Evolutionary conservation across 2,888 invertebrate species (phyloP), one percentile per base, ranked within the genome.

Genomic region (Hoplodrina blanda): DNA sequence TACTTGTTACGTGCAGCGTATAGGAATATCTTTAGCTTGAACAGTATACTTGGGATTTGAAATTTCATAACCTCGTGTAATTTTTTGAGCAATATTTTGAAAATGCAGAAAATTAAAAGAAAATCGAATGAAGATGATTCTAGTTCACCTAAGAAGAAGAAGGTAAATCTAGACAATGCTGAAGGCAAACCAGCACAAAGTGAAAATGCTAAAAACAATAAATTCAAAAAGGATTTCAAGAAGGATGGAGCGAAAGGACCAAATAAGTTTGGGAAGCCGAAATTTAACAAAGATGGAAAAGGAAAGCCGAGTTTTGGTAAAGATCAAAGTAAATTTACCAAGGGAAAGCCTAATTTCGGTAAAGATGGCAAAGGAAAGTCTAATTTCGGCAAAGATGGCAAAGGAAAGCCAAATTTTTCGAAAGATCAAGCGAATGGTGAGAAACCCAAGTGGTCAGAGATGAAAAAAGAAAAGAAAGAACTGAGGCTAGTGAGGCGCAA

Each of bases 381-480:
- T 0, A 89, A 90, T 41, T 83, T 85, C 25, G 25, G 25, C 64
- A 90, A 89, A 70, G 84, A 78, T 55, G 82, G 73, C 15, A 89
- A 88, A 57, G 84, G 76, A 0, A 92, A 91, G 63, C 76, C 83
- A 0, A 89, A 90, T 41, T 83, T 85, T 74, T 71, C 88, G 1
- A 93, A 92, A 80, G 89, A 88, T 44, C 87, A 88, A 57, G 74
- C 78, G 1, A 85, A 78, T 63, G 90, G 87, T 4, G 93, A 88
- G 87, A 97, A 92, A 67, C 97, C 97, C 0, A 97, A 97, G 87
- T 98, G 98, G 98, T 94, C 96, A 15, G 97, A 97, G 88, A 97
- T 97, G 90, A 98, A 98, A 86, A 97, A 97, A 85, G 97, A 98
- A 73, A 98, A 97, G 87, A 98, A 98, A 85, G 97, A 97, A 77